Percentiles rank a stretch among this genome's conserved stretches.
Conservation (phyloP, 1,140 invertebrate genomes). For the Drosophila carrolli region DNA sequence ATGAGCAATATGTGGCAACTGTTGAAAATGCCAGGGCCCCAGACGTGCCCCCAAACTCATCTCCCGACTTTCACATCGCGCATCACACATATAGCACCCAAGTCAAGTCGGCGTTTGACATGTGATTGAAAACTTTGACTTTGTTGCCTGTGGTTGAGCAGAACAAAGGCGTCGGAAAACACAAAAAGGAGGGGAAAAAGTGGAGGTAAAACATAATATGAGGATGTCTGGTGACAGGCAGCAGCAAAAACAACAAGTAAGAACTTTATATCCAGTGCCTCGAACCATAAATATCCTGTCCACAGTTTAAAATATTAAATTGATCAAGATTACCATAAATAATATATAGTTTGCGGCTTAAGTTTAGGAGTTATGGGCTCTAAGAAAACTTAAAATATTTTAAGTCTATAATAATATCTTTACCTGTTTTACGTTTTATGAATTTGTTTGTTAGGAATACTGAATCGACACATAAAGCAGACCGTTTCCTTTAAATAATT, state of each 20-base stretch:
- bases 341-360: no score
- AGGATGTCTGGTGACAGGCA: conserved; percentile 50
- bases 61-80: conserved; percentile 3
- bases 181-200: conserved; percentile 6
- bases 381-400: no score
- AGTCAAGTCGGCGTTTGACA: conserved; percentile 78
- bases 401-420: no score
- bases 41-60: conserved; percentile 24
- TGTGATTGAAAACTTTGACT: conserved; percentile 83
- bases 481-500: no score
- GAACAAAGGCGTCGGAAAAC: conserved; percentile 35
- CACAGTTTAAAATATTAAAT: no score
- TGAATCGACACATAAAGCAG: no score
- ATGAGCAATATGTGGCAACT: conserved; percentile 79
- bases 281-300: background rate
- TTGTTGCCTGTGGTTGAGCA: conserved; percentile 69
- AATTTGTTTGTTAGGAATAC: no score
- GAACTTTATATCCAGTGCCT: no score
- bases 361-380: no score
- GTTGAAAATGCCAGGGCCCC: conserved; percentile 60
- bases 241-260: conserved; percentile 19
- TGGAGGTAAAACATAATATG: conserved; percentile 46
- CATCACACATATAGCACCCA: conserved; percentile 46
- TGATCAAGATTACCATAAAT: no score
- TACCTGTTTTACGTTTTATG: no score